Evolutionary conservation across 2,797 vertebrate genomes (phyloP).

Genomic region (Clarias platycephalus): DNA sequence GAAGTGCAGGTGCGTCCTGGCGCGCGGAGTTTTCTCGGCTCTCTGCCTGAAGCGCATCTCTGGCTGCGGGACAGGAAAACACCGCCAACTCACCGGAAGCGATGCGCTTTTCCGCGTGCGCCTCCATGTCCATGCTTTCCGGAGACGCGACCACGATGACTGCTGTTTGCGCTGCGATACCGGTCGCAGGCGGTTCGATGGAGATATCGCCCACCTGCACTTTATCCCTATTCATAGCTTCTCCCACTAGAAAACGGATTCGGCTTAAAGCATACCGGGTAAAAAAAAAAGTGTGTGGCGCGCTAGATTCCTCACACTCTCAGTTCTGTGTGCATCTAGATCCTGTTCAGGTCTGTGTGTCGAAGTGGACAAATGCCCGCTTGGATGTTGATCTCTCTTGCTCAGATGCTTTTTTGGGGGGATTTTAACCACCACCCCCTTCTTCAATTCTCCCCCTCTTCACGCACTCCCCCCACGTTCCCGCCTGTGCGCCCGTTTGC

Average conservation of each 20-base stretch:
- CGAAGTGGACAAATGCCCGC: slow-evolving; percentile 64
- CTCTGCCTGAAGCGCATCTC: slow-evolving; percentile 73
- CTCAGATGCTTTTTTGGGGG: slow-evolving; percentile 59
- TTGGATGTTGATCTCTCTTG: slow-evolving; percentile 59
- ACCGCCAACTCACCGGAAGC: slow-evolving; percentile 66
- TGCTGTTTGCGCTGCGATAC: slow-evolving; percentile 64
- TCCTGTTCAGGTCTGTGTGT: slow-evolving; percentile 58
- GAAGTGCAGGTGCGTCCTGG: slow-evolving; percentile 75
- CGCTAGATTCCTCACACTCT: slow-evolving; percentile 1
- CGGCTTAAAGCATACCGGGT: slow-evolving; percentile 23
- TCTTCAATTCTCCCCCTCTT: slow-evolving; percentile 58
- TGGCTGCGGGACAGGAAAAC: slow-evolving; percentile 68
- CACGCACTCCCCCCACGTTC: slow-evolving; percentile 46
- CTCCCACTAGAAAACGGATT: slow-evolving; percentile 24
- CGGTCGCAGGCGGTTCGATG: slow-evolving; percentile 67
- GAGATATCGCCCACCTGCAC: slow-evolving; percentile 76
- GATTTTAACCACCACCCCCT: slow-evolving; percentile 58
- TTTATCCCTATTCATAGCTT: slow-evolving; percentile 83
- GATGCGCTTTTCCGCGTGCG: slow-evolving; percentile 77
- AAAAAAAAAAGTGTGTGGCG: background rate
- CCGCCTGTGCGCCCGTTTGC: slow-evolving; percentile 41
- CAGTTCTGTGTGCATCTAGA: slow-evolving; percentile 1
- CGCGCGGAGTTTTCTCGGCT: slow-evolving; percentile 77
- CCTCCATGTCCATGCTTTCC: slow-evolving; percentile 83
- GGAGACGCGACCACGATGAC: slow-evolving; percentile 67